These are phyloP conservation scores for Crossocerus cetratus DNA, from an alignment of 2,888 invertebrate species.

Conservation along the genomic window DNA sequence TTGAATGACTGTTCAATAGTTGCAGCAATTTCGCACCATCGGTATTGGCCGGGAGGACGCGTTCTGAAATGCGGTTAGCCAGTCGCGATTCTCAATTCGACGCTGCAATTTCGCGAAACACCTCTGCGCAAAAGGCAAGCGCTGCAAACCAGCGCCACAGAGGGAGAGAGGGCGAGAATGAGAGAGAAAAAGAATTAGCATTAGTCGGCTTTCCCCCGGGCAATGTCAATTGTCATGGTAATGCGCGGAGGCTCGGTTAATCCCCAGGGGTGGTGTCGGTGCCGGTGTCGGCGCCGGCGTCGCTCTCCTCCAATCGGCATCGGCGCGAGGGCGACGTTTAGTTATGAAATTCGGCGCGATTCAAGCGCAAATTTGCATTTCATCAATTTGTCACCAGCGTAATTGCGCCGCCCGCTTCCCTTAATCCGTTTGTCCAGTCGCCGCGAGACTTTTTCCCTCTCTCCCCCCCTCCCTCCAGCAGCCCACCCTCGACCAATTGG, in stretches of 20 bases:
- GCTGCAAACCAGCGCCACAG: background rate
- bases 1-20: no score
- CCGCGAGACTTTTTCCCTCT: no score
- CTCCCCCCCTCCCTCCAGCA: no score
- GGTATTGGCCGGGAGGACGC: conserved; percentile 33
- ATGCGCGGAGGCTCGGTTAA: conserved; percentile 34
- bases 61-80: background rate
- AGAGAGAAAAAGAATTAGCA: conserved; percentile 18
- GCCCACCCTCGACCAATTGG: no score
- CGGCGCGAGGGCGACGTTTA: conserved; percentile 29
- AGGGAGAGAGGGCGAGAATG: background rate
- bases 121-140: background rate
- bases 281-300: no score
- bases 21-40: no score
- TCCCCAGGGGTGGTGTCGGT: conserved; percentile 2
- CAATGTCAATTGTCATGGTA: conserved; percentile 45
- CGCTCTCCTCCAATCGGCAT: no score
- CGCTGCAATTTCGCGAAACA: no score
- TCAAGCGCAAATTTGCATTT: conserved; percentile 54
- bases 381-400: conserved; percentile 55
- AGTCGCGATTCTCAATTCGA: no score
- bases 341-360: conserved; percentile 53
- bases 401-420: conserved; percentile 24
- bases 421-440: background rate
- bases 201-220: conserved; percentile 5